A percentile compares a stretch with the other conserved stretches of the same genome.
Conservation (phyloP, 2,888 invertebrate species). For the Ypsolopha sequella region DNA sequence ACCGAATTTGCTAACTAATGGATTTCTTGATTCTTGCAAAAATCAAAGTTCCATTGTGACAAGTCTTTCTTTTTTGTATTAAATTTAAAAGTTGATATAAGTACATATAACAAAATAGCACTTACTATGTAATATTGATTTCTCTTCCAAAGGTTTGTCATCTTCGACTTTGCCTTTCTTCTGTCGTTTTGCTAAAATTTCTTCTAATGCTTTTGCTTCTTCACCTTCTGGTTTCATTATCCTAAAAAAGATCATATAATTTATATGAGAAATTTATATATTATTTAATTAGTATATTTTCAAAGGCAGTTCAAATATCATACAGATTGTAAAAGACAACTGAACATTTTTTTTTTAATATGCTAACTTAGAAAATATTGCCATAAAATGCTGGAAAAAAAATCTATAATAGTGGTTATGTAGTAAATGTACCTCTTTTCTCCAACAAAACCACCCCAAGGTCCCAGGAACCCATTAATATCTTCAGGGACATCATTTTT, state of each 20-base stretch:
- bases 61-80: neutral
- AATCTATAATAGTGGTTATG: too few species aligned
- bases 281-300: neutral
- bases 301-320: too few species aligned
- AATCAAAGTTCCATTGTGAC: too few species aligned
- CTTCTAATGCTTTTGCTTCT: constrained; percentile 94
- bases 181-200: constrained; percentile 91
- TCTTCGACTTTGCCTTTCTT: constrained; percentile 91
- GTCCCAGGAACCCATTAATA: constrained; percentile 95
- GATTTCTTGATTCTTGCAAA: too few species aligned
- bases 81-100: neutral
- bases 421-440: constrained; percentile 78
- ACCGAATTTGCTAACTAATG: too few species aligned
- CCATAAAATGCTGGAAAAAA: too few species aligned
- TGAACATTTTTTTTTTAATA: too few species aligned
- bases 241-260: constrained; percentile 34
- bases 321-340: too few species aligned
- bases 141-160: constrained; percentile 94
- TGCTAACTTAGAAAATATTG: too few species aligned
- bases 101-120: constrained; percentile 11
- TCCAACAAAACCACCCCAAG: constrained; percentile 96
- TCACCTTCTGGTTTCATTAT: constrained; percentile 93
- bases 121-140: constrained; percentile 92
- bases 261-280: too few species aligned
- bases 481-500: constrained; percentile 93